These are phyloP conservation scores for Cephus spinipes DNA, from an alignment of 2,888 invertebrate genomes.

Conservation along the genomic window DNA sequence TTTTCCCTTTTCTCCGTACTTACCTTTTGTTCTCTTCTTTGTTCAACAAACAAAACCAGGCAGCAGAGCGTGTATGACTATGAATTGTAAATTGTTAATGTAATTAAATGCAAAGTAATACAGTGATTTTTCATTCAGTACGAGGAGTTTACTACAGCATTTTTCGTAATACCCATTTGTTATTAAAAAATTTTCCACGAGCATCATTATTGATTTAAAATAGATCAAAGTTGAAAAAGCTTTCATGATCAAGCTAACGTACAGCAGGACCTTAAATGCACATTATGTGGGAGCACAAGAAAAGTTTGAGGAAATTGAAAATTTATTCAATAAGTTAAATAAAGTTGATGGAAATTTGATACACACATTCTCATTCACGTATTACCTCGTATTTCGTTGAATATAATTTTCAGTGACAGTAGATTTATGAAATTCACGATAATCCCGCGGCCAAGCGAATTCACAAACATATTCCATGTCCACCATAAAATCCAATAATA, in stretches of 20 bases:
- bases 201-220: neutral
- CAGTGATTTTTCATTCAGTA: neutral
- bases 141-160: neutral
- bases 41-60: neutral
- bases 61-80: neutral
- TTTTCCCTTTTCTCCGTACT: neutral
- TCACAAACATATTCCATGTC: neutral
- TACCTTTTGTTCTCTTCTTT: neutral
- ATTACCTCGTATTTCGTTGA: neutral
- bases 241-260: neutral
- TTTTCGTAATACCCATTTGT: neutral
- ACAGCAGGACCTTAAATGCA: neutral
- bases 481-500: neutral
- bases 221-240: neutral
- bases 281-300: neutral
- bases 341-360: neutral
- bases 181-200: neutral
- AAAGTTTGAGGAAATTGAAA: neutral
- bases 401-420: neutral
- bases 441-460: neutral
- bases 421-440: neutral
- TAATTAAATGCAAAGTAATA: conserved; percentile 3
- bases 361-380: neutral
- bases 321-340: neutral
- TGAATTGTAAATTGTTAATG: conserved; percentile 10